Evolutionary conservation across 2,113 vertebrate genomes (phyloP).

Genomic region (Echinops telfairi): DNA sequence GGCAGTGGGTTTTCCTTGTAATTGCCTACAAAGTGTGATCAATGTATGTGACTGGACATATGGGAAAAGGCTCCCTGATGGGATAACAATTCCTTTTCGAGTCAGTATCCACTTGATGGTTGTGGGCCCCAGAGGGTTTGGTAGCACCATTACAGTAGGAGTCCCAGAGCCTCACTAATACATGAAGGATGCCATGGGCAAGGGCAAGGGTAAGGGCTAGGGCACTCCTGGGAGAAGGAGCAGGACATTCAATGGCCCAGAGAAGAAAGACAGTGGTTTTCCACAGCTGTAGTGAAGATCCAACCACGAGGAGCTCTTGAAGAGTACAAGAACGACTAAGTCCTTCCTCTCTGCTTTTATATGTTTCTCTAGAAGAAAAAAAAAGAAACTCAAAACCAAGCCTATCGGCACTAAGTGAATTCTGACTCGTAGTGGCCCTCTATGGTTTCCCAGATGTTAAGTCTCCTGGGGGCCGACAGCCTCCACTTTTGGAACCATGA

Average conservation of each 20-base stretch:
- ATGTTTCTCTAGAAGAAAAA: conserved; percentile 24
- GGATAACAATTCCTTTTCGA: too few relatives aligned
- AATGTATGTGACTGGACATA: too few relatives aligned
- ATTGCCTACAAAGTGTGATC: too few relatives aligned
- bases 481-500: too few relatives aligned
- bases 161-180: not conserved
- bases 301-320: not conserved
- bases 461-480: too few relatives aligned
- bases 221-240: not conserved
- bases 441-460: too few relatives aligned
- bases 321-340: not conserved
- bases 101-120: too few relatives aligned
- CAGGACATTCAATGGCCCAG: not conserved
- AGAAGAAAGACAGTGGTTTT: not conserved
- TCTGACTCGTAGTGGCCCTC: too few relatives aligned
- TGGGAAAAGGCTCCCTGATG: too few relatives aligned
- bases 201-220: not conserved
- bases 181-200: not conserved
- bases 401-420: not conserved
- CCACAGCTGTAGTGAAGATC: not conserved
- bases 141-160: not conserved
- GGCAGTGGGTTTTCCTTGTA: too few relatives aligned
- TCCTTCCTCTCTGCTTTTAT: not conserved
- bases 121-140: too few relatives aligned
- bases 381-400: not conserved